These are phyloP conservation scores for Ptilonorhynchus violaceus DNA, from an alignment of 2,113 vertebrate genomes.

Conservation along the genomic window DNA sequence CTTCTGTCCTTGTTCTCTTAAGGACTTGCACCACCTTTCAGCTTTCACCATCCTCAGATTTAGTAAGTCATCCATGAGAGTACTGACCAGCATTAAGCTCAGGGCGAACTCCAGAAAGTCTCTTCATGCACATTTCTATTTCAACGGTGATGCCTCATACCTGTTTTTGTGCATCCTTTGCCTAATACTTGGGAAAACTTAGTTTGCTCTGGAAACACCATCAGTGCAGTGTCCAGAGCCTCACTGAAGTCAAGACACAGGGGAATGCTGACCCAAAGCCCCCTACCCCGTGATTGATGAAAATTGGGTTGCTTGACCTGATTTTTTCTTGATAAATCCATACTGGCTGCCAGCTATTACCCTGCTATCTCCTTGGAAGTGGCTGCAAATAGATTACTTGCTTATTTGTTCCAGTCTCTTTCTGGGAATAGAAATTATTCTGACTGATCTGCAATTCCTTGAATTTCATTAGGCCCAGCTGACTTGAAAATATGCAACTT, in stretches of 20 bases:
- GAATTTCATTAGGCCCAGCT: conserved; percentile 12
- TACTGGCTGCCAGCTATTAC: background rate
- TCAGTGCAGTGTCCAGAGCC: background rate
- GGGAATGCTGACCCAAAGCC: background rate
- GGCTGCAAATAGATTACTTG: conserved; percentile 29
- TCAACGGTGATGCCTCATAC: background rate
- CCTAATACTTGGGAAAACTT: background rate
- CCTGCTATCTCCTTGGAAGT: conserved; percentile 1
- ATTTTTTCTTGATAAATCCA: conserved; percentile 1
- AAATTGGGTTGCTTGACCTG: background rate
- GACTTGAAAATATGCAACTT: background rate
- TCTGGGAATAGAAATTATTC: conserved; percentile 41
- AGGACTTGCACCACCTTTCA: background rate
- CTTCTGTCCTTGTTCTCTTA: background rate
- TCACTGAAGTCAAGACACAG: background rate
- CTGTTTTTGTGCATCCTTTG: background rate
- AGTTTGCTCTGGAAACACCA: background rate
- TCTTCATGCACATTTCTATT: background rate
- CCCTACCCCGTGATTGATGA: background rate
- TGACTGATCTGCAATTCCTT: conserved; percentile 17
- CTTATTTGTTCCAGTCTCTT: conserved; percentile 51
- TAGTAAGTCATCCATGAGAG: background rate
- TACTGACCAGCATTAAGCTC: background rate
- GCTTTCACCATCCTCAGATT: background rate
- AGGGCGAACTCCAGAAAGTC: background rate